Conservation (phyloP, 2,113 vertebrate species). For the Psilopogon haemacephalus region DNA sequence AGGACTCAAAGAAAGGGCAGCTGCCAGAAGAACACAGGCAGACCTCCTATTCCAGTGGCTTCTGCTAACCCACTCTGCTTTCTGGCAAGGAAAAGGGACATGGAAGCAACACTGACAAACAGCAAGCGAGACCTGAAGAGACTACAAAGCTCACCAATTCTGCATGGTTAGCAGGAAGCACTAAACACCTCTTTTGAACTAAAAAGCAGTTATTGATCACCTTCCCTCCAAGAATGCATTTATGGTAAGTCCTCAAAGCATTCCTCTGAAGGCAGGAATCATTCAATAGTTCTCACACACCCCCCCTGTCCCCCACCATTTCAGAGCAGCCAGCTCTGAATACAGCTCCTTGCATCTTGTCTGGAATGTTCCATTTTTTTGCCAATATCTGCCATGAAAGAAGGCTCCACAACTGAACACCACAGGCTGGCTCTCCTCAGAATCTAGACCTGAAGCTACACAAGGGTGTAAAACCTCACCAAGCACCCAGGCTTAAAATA, state of each 20-base stretch:
- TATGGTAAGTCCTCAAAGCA: background rate
- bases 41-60: background rate
- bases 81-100: background rate
- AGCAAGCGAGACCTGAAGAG: background rate
- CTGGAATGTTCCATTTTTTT: background rate
- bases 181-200: background rate
- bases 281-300: background rate
- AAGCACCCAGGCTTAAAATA: conserved; percentile 49
- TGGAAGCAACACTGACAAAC: background rate
- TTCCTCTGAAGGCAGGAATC: background rate
- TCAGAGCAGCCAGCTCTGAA: background rate
- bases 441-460: background rate
- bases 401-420: background rate
- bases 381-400: background rate
- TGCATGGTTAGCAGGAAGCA: background rate
- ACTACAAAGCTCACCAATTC: background rate
- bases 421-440: background rate
- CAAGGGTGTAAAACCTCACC: conserved; percentile 10
- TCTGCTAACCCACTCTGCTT: rapidly evolving
- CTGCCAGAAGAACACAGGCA: background rate
- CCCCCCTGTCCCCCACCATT: background rate
- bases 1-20: background rate
- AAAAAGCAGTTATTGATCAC: conserved; percentile 23
- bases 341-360: background rate
- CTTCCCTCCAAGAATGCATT: background rate